A percentile compares a stretch with the other conserved stretches of the same genome.
These are phyloP conservation scores for Erebia palarica DNA, from an alignment of 2,888 invertebrate genomes.

Conservation along the genomic window DNA sequence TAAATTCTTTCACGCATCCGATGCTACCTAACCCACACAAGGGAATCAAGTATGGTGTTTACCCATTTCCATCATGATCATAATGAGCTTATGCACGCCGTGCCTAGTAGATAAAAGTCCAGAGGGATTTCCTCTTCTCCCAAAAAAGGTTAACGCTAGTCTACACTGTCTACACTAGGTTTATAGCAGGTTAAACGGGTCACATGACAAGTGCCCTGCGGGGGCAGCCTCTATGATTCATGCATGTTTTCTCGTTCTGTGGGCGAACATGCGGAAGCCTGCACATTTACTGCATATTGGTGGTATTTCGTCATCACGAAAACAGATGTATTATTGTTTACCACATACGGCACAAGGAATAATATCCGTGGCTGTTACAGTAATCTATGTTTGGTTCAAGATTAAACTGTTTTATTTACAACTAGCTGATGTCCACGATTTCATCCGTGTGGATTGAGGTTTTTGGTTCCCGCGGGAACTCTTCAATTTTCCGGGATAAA, in stretches of 20 bases:
- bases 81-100: too few relatives aligned
- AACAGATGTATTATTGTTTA: slow-evolving; percentile 5
- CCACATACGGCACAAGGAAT: neutral
- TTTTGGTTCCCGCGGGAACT: too few relatives aligned
- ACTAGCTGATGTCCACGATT: too few relatives aligned
- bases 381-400: too few relatives aligned
- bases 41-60: too few relatives aligned
- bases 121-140: neutral
- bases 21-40: too few relatives aligned
- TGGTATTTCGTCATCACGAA: slow-evolving; percentile 6
- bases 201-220: slow-evolving; percentile 29
- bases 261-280: slow-evolving; percentile 27
- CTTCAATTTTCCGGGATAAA: too few relatives aligned
- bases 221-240: slow-evolving; percentile 33
- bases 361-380: neutral
- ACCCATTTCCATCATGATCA: too few relatives aligned
- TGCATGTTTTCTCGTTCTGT: slow-evolving; percentile 29
- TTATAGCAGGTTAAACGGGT: slow-evolving; percentile 25
- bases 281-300: slow-evolving; percentile 14
- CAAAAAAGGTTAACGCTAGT: neutral
- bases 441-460: too few relatives aligned
- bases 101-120: too few relatives aligned
- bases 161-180: slow-evolving; percentile 4
- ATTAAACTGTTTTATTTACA: too few relatives aligned
- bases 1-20: too few relatives aligned